Evolutionary conservation across 2,797 vertebrate genomes (phyloP).

Genomic region (Cynodonichthys magdalenae): DNA sequence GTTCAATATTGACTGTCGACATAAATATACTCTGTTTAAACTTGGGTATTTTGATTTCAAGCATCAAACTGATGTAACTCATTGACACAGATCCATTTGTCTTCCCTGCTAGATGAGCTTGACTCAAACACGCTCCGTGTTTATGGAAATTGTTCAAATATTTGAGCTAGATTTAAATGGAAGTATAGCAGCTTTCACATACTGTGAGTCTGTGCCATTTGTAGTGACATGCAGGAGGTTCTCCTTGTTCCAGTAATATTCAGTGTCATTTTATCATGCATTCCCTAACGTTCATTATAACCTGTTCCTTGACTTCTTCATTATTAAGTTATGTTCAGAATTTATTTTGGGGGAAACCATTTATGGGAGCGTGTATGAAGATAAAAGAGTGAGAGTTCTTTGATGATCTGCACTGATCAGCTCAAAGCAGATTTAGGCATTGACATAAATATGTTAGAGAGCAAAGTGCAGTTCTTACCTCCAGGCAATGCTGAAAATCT

Average conservation of each 20-base stretch:
- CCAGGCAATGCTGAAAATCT: background rate
- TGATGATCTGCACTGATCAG: no score
- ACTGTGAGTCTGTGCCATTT: background rate
- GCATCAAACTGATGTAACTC: background rate
- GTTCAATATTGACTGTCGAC: no score
- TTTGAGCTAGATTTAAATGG: constrained; percentile 40
- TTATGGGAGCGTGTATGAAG: background rate
- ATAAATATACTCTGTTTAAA: background rate
- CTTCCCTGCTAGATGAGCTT: constrained; percentile 36
- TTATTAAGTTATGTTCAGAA: background rate
- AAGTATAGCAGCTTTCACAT: constrained; percentile 2
- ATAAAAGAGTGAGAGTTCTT: no score
- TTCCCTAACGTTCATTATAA: no score
- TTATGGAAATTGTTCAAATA: constrained; percentile 49
- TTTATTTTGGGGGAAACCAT: background rate
- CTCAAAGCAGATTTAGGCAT: background rate
- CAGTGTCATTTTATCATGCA: background rate
- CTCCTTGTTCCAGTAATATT: no score
- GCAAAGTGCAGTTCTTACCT: background rate
- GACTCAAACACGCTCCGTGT: constrained; percentile 30
- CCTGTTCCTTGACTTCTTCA: no score
- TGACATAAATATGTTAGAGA: background rate
- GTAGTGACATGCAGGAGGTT: background rate
- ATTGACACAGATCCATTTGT: constrained; percentile 30
- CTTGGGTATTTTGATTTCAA: background rate